Base-by-base conservation (phyloP, 2,113 vertebrate genomes). In the Maccullochella peelii region DNA sequence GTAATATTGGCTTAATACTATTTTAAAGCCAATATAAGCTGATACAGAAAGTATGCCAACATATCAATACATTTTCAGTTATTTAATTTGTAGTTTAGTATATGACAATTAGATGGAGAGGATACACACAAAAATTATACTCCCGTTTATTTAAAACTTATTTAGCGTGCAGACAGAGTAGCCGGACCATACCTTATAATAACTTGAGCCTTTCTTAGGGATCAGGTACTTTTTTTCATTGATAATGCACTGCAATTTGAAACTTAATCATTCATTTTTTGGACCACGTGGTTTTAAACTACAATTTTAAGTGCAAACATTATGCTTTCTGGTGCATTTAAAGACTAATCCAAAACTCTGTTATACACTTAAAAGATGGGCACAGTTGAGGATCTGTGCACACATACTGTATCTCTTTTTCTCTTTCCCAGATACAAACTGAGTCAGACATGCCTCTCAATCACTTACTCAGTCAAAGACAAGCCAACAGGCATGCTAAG, bases 401-500 rank as follows among this genome's bases (percentile, higher is more conserved):
- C 70, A 14, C 55, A 15, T 12, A 58, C 7, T 59, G 54, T 73
- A 12, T 58, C 10, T 73, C n/a, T 14, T 44, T 25, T 58, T 30
- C 23, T 36, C n/a, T 49, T 2, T 11, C 27, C 21, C 71, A 14
- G 21, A 69, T 33, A 8, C 25, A 36, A 27, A 40, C 15, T 16
- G 12, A 61, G 15, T 33, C 52, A 44, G 50, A 58, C 59, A 7
- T 30, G 71, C 49, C n/a, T 52, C 40, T 47, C 58, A 36, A 40
- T 30, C 42, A 25, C 47, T 33, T 30, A 25, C 67, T 58, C 38
- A 52, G 9, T 71, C 57, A 50, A 30, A 69, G 49, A 82, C 77
- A 33, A 83, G 77, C 65, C 73, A 36, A 40, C 49, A 63, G 52
- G 61, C 8, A 70, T 20, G 65, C 36, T 23, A 21, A 27, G 47